phyloP scores from a whole-genome alignment of 2,113 vertebrate species.

The Anarhynchus alexandrinus region DNA sequence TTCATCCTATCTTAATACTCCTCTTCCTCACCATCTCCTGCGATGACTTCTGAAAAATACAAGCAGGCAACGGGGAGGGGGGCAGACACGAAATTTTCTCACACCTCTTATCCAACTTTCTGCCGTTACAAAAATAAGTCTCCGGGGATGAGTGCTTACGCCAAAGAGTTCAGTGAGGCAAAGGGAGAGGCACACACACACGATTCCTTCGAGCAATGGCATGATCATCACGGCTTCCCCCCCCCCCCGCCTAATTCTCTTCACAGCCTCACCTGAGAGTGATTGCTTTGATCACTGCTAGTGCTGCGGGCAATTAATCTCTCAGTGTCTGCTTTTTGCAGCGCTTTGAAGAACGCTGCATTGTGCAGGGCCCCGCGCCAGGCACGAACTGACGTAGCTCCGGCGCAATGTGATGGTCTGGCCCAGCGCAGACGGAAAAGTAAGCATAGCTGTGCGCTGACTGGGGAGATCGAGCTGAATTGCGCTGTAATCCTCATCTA shows the following conservation, averaged over 20 bases:
- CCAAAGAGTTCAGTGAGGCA: background rate
- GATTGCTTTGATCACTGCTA: background rate
- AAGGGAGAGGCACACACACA: background rate
- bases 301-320: background rate
- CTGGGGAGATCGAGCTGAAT: constrained; percentile 29
- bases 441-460: background rate
- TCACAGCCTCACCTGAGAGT: background rate
- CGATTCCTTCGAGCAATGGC: background rate
- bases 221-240: background rate
- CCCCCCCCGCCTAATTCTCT: background rate
- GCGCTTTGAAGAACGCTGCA: background rate
- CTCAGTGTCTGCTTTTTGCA: background rate
- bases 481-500: constrained; percentile 12
- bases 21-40: background rate
- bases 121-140: background rate
- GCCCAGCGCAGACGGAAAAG: background rate
- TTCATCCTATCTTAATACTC: background rate
- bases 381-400: background rate
- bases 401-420: background rate
- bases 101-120: background rate
- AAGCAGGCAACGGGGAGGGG: background rate
- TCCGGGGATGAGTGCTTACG: background rate
- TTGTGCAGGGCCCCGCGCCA: background rate
- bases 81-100: background rate
- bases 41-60: background rate